Evolutionary conservation across 2,113 vertebrate genomes (phyloP), one percentile per base, ranked within the genome.

Genomic region (Columbina picui): DNA sequence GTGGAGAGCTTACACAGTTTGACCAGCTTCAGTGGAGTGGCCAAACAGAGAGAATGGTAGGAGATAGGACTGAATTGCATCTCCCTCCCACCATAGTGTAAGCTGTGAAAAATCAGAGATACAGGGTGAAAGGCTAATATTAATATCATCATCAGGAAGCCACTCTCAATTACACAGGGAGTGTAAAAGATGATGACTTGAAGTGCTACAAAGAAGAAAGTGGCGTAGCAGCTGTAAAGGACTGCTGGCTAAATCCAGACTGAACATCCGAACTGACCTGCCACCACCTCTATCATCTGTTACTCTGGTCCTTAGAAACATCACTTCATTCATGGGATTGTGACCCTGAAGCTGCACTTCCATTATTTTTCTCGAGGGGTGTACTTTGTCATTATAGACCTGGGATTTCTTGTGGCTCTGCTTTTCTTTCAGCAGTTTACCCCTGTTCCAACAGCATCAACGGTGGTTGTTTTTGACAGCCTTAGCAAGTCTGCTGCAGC

Each of bases 391-490:
- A 3, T 47, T 69, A 29, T 4, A 74, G 32, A 38, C 20, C 22
- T 52, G 38, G 50, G 15, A 47, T 75, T 86, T 94, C 52, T 63
- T n/a, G 29, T 5, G 3, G 7, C 4, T 74, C 32, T 93, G 23
- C 90, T 93, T 89, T 69, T 63, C 29, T n/a, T 84, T 90, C 65
- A 92, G 88, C 56, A 29, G 1, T 90, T 94, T 70, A 90, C 36
- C 90, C 52, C 26, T 74, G 20, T 68, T 93, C 34, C 59, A 75
- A 57, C n/a, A 61, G 49, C 57, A 52, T 76, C 84, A 92, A 89
- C 60, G 89, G 83, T 4, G 83, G 94, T 59, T 95, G 80, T 90
- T 95, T 96, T 94, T 94, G 83, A 93, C 95, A 97, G 60, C 57
- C 92, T 93, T 93, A 90, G 65, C 86, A 84, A 94, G 86, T 80